Evolutionary conservation across 2,113 vertebrate species (phyloP).

Genomic region (Cyanoramphus novaezelandiae): DNA sequence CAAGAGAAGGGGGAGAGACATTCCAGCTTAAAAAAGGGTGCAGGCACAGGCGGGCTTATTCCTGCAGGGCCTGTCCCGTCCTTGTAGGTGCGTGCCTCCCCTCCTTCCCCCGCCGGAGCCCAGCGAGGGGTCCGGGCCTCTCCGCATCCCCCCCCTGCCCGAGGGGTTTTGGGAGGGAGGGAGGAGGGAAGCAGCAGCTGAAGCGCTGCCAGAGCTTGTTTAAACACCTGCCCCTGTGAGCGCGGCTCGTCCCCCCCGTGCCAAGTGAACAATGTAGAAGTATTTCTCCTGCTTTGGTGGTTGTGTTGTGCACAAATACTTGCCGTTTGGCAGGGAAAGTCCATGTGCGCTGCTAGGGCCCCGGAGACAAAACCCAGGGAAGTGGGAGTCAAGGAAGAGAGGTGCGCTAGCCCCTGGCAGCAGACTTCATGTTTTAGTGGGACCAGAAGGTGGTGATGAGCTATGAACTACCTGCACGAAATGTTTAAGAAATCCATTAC

Average conservation of each 20-base stretch:
- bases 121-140: neutral
- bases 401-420: neutral
- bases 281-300: neutral
- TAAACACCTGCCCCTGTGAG: neutral
- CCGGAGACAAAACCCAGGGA: neutral
- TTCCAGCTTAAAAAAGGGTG: neutral
- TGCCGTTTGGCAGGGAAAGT: neutral
- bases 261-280: neutral
- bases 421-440: neutral
- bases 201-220: neutral
- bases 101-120: neutral
- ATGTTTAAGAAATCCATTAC: neutral
- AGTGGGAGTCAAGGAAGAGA: neutral
- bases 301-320: neutral
- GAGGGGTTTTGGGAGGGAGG: neutral
- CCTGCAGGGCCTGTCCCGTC: neutral
- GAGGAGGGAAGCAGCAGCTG: neutral
- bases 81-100: neutral
- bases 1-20: neutral
- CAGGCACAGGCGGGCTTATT: neutral
- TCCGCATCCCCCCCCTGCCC: neutral
- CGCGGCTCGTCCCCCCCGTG: rapidly evolving
- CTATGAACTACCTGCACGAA: neutral
- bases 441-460: neutral
- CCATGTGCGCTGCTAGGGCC: neutral